Base-by-base conservation (phyloP, 1,140 invertebrate species). In the Tetraneura akinire region DNA sequence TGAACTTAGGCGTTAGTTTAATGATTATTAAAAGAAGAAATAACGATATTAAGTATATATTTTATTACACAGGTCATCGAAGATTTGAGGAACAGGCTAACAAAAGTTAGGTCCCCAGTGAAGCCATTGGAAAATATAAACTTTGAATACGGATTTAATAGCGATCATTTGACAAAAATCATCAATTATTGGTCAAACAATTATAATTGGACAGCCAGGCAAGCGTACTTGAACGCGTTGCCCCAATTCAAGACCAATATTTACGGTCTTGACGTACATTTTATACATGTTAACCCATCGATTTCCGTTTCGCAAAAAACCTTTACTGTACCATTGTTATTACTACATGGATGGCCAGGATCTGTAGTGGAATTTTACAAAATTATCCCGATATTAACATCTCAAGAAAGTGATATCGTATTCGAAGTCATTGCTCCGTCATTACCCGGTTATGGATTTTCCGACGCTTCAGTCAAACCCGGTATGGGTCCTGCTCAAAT, bases 331-430 rank as follows among this genome's bases (percentile, higher is more conserved):
- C 85, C 90, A 53, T 83, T 87, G 45, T 87, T 97, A 0, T 29
- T 97, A 1, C 83, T 94, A 6, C 95, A 97, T 84, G 95, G 96
- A 18, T 98, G 95, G 96, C 96, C 96, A 3, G 94, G 96, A 37
- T 94, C 93, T 0, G 88, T 96, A 3, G 87, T 92, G 13, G 94
- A 97, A 85, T 96, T 96, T 84, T 92, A 93, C 82, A 92, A 94
- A 83, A 87, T 95, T 1, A 91, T 95, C 68, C 92, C 92, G 0
- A 78, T 91, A 6, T 86, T 95, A 1, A 92, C 87, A 1, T 86
- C 89, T 6, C 85, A 86, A 66, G 85, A 87, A 11, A 86, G 87
- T 57, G 87, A 91, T 82, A 90, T 92, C 83, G 92, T 91, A 1
- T 92, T 95, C 82, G 93, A 96, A 86, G 86, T 96, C 11, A 89